phyloP scores from a whole-genome alignment of 2,797 vertebrate species.

The Crypturellus tataupa region DNA sequence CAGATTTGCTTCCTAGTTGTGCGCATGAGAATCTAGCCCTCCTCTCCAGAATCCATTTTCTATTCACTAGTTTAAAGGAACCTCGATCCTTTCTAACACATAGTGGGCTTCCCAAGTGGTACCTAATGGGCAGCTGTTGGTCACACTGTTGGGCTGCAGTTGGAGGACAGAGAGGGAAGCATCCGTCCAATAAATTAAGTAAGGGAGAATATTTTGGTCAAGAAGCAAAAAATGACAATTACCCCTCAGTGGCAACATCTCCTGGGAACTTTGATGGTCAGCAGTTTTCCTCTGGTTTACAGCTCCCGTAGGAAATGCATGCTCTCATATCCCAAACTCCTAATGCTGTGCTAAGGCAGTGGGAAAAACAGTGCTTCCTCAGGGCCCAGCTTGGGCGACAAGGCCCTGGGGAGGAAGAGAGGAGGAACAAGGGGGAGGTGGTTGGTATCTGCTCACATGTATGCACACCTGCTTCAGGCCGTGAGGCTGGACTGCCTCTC shows the following conservation, averaged over 20 bases:
- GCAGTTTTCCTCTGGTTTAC: background rate
- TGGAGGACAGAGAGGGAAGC: background rate
- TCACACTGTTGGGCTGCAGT: background rate
- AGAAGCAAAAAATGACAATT: background rate
- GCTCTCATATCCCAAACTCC: background rate
- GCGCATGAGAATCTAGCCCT: rapidly evolving
- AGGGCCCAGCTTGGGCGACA: background rate
- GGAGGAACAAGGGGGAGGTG: background rate
- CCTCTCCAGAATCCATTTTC: background rate
- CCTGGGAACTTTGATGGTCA: background rate
- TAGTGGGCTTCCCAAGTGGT: background rate
- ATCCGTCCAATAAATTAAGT: background rate
- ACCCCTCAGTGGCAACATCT: background rate
- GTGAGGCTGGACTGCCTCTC: background rate
- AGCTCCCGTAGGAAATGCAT: background rate
- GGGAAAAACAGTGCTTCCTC: background rate
- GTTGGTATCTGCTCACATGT: rapidly evolving
- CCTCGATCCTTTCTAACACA: background rate
- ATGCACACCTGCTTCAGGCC: background rate
- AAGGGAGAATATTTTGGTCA: background rate
- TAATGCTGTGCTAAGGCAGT: background rate
- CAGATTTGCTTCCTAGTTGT: background rate
- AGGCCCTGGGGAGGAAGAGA: background rate
- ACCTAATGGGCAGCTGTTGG: background rate
- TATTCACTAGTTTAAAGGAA: background rate